Base-by-base conservation (phyloP, 1,140 invertebrate species). In the Episyrphus balteatus region DNA sequence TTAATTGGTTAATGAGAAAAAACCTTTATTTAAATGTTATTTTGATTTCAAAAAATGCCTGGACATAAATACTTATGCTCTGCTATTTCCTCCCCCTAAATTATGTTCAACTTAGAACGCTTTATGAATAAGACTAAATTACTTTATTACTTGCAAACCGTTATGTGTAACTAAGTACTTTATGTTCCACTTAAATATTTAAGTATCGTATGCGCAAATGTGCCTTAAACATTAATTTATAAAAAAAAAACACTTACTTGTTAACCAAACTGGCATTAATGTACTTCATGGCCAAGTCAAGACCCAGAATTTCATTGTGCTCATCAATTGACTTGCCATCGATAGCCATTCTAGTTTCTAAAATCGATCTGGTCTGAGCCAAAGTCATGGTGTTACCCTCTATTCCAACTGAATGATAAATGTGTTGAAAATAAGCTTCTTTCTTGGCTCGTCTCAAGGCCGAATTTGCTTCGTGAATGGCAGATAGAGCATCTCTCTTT, bases 371-470 rank as follows among this genome's bases (percentile, higher is more conserved):
- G 1, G 94, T 93, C 69, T 98, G 88, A 17, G 84, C 80, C n/a
- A 98, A 72, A 26, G 89, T 87, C 83, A 98, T 88, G 1, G 93
- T 97, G 59, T 98, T 98, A 2, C 95, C 95, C 74, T 98, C 94
- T 51, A 98, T 95, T 31, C 88, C 94, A 46, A 94, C 92, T 3
- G 92, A 96, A 60, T 98, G 94, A 71, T 97, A 96, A 48, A 98
- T 92, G 67, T 98, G 91, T 60, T 91, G 83, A 63, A 92, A 95
- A 68, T 95, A 97, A 13, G 88, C 87, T 69, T 96, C 91, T 61
- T 90, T 88, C 61, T 95, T 98, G 2, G 90, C 83, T 54, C 90
- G 76, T 50, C 86, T 75, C 45, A 96, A 72, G 11, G 88, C 84
- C 3, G 81, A 73, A 68, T 84, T 82, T 33, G 79, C 77, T 51